Conservation (phyloP, 2,797 vertebrate genomes). For the Tragelaphus eurycerus region DNA sequence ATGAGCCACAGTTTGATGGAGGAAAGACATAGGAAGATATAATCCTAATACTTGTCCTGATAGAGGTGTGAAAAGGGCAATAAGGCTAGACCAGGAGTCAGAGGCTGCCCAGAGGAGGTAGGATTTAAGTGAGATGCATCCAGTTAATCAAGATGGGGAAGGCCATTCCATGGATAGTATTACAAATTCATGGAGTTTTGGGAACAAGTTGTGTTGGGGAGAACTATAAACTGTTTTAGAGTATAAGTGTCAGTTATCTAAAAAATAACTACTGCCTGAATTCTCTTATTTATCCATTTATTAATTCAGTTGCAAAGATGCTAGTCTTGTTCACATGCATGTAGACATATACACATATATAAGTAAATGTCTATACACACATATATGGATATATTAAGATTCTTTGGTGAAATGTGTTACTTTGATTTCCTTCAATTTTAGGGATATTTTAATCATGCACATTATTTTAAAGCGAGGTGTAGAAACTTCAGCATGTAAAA, state of each 20-base stretch:
- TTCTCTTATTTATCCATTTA: background rate
- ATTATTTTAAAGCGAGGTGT: slow-evolving; percentile 49
- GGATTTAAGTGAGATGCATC: background rate
- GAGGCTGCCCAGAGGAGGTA: background rate
- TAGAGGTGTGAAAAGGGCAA: background rate
- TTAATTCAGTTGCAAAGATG: background rate
- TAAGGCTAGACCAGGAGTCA: background rate
- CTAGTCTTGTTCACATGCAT: background rate
- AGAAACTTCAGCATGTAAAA: slow-evolving; percentile 67
- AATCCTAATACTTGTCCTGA: background rate
- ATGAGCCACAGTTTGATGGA: background rate
- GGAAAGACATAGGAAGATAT: background rate
- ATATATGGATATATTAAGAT: background rate
- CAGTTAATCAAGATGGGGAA: background rate
- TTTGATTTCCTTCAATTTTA: slow-evolving; percentile 28
- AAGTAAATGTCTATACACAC: background rate
- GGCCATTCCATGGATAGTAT: background rate
- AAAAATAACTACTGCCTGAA: background rate
- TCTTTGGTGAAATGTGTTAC: background rate
- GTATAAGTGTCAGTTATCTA: background rate
- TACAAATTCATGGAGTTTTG: background rate
- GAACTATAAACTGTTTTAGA: background rate
- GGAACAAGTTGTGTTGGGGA: background rate
- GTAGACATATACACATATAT: background rate
- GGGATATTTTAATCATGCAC: slow-evolving; percentile 36